Base-by-base conservation (phyloP, 2,888 invertebrate species). In the Enoplolaimus lenunculus region DNA sequence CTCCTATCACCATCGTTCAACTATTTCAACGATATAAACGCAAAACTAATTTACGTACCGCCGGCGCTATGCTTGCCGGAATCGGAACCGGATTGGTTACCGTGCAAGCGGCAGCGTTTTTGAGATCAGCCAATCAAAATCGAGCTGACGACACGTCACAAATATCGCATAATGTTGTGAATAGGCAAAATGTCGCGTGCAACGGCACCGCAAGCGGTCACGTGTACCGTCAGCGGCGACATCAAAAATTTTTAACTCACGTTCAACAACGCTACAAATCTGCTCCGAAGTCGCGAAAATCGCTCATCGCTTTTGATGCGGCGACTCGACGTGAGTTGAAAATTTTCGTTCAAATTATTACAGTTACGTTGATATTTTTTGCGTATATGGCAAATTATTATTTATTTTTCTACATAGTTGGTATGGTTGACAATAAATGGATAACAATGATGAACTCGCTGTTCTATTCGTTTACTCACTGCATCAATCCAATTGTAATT, bases 391-490 rank as follows among this genome's bases (percentile, higher is more conserved):
- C 76, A 28, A 76, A 76, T 13, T 79, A 79, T 72, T 79, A 79
- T 71, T 74, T 78, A 31, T 75, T 77, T n/a, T 79, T 77, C 74
- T 78, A 79, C 72, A 71, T 76, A 34, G 71, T 75, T 59, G 71
- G 74, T n/a, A 65, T 76, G 33, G 68, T 69, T n/a, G 75, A 73
- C 68, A 76, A 75, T 59, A 72, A 67, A 60, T 76, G 75, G n/a
- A 75, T 78, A 71, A 57, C 68, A 34, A 74, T 79, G 30, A 77
- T 80, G 75, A 79, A 79, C 70, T 75, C 74, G 60, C 77, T 79
- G 72, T 79, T 78, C 73, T 79, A 80, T 73, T 79, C 79, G 16
- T 76, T 76, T 33, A 79, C 79, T 3, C 79, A 79, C 71, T 78
- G 78, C 78, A 77, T 79, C 70, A 79, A 79, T 71, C 79, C 79